These are phyloP conservation scores for Sinhomidia bicolor DNA, from an alignment of 2,888 invertebrate genomes.

Conservation along the genomic window DNA sequence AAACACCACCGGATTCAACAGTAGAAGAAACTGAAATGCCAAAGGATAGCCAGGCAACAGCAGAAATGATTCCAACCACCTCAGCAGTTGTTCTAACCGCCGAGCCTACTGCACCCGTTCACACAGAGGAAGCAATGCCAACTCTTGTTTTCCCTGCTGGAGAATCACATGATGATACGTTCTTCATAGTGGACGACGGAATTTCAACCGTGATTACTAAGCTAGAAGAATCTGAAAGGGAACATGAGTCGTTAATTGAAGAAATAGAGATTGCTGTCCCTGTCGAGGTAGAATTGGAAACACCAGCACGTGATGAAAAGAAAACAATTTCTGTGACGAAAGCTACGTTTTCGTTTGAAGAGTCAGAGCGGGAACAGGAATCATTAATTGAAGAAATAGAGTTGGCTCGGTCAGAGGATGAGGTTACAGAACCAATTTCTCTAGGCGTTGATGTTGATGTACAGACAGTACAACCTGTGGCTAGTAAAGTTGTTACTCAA, in stretches of 20 bases:
- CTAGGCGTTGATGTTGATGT: background rate
- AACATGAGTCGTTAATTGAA: background rate
- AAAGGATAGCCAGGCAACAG: too few relatives aligned
- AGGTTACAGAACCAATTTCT: background rate
- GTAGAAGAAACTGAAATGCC: too few relatives aligned
- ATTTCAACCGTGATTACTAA: background rate
- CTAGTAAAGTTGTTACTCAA: background rate
- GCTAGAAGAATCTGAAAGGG: conserved; percentile 19
- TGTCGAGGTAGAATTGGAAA: background rate
- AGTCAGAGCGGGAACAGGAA: background rate
- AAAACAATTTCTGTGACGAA: too few relatives aligned
- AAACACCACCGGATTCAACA: too few relatives aligned
- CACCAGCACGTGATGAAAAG: background rate
- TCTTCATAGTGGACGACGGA: background rate
- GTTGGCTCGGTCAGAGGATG: background rate
- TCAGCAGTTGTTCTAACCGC: too few relatives aligned
- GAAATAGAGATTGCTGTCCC: background rate
- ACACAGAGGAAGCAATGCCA: too few relatives aligned
- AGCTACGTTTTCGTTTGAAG: background rate
- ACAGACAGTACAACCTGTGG: background rate
- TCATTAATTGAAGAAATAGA: background rate
- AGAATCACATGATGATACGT: background rate
- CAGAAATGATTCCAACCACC: too few relatives aligned
- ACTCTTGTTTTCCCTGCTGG: background rate
- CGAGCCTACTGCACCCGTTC: too few relatives aligned